Base-by-base conservation (phyloP, 2,113 vertebrate genomes). In the Otis tarda region DNA sequence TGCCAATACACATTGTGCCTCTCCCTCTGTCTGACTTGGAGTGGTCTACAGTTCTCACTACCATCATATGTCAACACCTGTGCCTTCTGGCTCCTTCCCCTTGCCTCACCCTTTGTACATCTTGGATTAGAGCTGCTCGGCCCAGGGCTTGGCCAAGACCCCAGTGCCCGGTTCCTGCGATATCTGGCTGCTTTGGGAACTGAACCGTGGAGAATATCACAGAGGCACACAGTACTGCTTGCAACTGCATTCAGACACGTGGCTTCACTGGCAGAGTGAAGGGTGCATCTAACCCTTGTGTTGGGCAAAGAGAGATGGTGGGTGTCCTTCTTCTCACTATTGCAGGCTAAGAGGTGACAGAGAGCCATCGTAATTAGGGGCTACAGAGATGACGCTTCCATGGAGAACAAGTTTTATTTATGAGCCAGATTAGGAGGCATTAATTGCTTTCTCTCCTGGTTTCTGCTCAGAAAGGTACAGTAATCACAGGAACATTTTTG, bases 401-500 rank as follows among this genome's bases (percentile, higher is more conserved):
- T 14, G 43, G 92, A 93, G 94, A 95, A 92, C 83, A 97, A 95
- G 90, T 95, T 97, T 97, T 96, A 95, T 97, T 97, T 97, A 97
- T 97, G 95, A 96, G 78, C 79, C 94, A 97, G 97, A 97, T 97
- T 97, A 97, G 92, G 74, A 96, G 89, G 97, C 90, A 96, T 97
- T 97, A 97, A 97, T 97, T 96, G 94, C 94, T 96, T 94, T 95
- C 96, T 97, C 94, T 97, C 94, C 81, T 96, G 91, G 93, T 97
- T 97, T 97, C 96, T 97, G 96, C 97, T 97, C 89, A 90, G 97
- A 97, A 97, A 97, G 97, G 97, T 97, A 97, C 96, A 97, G 97
- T 97, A 97, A 97, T 97, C 96, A 95, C 96, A 95, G 97, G 94
- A 96, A 97, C 97, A 97, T 97, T 97, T 97, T 97, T 97, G 71